Conservation (phyloP, 2,888 invertebrate species). For the Buathra laborator region DNA sequence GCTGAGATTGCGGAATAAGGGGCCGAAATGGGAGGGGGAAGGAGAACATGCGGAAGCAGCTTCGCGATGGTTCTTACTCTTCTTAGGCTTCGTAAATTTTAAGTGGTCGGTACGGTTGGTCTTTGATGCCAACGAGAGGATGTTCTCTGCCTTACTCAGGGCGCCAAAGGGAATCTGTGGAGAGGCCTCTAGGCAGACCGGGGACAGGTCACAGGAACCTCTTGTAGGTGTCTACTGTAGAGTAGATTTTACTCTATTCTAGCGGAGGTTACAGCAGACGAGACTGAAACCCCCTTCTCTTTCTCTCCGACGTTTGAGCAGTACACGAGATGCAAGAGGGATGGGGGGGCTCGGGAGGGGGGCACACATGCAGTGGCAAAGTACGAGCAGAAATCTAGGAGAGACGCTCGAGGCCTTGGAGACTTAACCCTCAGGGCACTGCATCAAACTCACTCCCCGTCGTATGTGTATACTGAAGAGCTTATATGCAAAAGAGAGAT, state of each 20-base stretch:
- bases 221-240: slow-evolving; percentile 45
- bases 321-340: neutral
- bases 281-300: slow-evolving; percentile 16
- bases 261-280: slow-evolving; percentile 24
- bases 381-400: slow-evolving; percentile 30
- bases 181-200: slow-evolving; percentile 35
- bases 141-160: slow-evolving; percentile 8
- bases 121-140: slow-evolving; percentile 48
- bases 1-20: slow-evolving; percentile 9
- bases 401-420: slow-evolving; percentile 22
- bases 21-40: neutral
- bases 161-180: slow-evolving; percentile 51
- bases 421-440: slow-evolving; percentile 17
- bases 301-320: slow-evolving; percentile 11
- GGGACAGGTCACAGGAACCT: slow-evolving; percentile 41
- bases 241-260: slow-evolving; percentile 24
- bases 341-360: too few relatives aligned
- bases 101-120: slow-evolving; percentile 45
- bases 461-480: too few relatives aligned
- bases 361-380: slow-evolving; percentile 4
- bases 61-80: slow-evolving; percentile 39
- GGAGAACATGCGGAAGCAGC: slow-evolving; percentile 27
- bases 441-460: neutral
- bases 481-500: slow-evolving; percentile 10
- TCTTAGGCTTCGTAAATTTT: slow-evolving; percentile 61